These are phyloP conservation scores for Sphinx pinastri DNA, from an alignment of 2,888 invertebrate species.

Conservation along the genomic window DNA sequence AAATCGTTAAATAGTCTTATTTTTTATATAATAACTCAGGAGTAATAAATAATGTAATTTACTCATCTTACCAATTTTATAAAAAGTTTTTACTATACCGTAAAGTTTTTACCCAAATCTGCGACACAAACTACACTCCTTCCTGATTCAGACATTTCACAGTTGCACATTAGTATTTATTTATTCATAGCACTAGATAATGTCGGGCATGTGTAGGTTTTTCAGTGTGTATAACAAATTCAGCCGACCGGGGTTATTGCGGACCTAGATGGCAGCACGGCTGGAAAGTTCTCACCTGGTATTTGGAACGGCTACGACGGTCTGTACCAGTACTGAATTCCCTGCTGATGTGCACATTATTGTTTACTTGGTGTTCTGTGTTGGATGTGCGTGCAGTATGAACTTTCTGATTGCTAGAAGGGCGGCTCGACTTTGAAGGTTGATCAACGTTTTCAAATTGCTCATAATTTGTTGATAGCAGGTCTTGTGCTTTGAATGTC, in stretches of 20 bases:
- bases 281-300: slow-evolving; percentile 59
- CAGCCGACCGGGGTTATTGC: slow-evolving; percentile 54
- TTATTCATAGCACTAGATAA: background rate
- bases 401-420: background rate
- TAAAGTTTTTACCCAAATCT: too few species aligned
- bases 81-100: too few species aligned
- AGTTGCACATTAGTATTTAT: slow-evolving; percentile 11
- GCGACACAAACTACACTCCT: background rate
- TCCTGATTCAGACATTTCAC: background rate
- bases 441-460: background rate
- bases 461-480: background rate
- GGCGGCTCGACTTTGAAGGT: background rate
- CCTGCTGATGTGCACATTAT: slow-evolving; percentile 57
- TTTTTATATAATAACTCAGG: too few species aligned
- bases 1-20: too few species aligned
- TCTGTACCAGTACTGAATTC: slow-evolving; percentile 51
- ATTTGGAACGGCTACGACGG: slow-evolving; percentile 57
- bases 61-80: too few species aligned
- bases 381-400: background rate
- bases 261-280: slow-evolving; percentile 67
- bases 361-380: slow-evolving; percentile 46
- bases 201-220: slow-evolving; percentile 21
- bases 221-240: slow-evolving; percentile 46
- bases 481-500: background rate
- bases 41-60: too few species aligned